Percentiles rank a stretch among this genome's conserved stretches.
These are phyloP conservation scores for Opisthocomus hoazin DNA, from an alignment of 2,113 vertebrate species.

Conservation along the genomic window DNA sequence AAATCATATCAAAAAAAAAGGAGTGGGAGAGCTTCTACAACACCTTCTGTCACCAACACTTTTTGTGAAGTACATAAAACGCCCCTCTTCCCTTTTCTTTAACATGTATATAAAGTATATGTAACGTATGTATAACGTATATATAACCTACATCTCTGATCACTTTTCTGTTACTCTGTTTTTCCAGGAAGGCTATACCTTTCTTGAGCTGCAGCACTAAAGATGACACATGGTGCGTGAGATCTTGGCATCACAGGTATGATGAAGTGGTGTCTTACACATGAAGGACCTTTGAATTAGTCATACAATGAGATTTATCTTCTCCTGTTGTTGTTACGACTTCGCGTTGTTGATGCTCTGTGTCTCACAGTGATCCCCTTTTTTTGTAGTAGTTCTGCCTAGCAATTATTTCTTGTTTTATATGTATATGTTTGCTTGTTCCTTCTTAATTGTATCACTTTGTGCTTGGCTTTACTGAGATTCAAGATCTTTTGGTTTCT, in stretches of 20 bases:
- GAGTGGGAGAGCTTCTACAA: not conserved
- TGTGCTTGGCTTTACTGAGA: not conserved
- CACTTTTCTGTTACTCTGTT: not conserved
- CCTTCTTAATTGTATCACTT: not conserved
- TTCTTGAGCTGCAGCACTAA: not conserved
- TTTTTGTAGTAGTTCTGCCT: not conserved
- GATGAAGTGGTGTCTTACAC: not conserved
- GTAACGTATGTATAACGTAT: no score
- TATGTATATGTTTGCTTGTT: not conserved
- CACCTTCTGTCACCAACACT: not conserved
- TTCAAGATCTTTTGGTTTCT: not conserved
- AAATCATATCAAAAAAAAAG: not conserved
- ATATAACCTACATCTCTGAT: not conserved
- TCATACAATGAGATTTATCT: not conserved
- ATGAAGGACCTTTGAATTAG: not conserved
- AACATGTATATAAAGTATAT: no score
- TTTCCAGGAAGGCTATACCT: not conserved
- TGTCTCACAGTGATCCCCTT: not conserved
- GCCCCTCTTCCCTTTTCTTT: not conserved
- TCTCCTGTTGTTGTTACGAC: not conserved
- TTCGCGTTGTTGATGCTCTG: not conserved
- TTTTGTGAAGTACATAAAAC: not conserved
- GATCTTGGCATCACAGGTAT: not conserved
- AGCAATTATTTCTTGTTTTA: not conserved
- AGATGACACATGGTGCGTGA: not conserved